Percentiles rank a stretch among this genome's conserved stretches.
Evolutionary conservation across 1,140 invertebrate genomes (phyloP).

Genomic region (Tetramorium alpestre): DNA sequence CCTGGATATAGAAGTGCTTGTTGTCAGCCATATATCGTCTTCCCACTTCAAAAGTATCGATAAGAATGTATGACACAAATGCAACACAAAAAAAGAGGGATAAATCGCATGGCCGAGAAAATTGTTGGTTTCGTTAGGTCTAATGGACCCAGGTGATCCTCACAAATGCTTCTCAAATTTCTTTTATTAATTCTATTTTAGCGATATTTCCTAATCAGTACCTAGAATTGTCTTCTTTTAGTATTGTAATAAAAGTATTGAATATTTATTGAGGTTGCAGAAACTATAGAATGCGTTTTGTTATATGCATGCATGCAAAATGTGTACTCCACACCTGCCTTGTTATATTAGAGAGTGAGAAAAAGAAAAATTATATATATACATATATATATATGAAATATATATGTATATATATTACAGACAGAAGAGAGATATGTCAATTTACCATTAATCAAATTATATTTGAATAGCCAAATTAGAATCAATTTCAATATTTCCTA

Average conservation of each 20-base stretch:
- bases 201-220: slow-evolving; percentile 42
- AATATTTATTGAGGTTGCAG: slow-evolving; percentile 61
- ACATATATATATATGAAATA: slow-evolving; percentile 31
- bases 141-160: slow-evolving; percentile 51
- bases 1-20: slow-evolving; percentile 65
- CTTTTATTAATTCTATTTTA: slow-evolving; percentile 52
- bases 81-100: slow-evolving; percentile 8
- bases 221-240: slow-evolving; percentile 47
- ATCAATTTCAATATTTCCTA: slow-evolving; percentile 68
- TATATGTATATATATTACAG: slow-evolving; percentile 32
- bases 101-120: slow-evolving; percentile 63
- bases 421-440: slow-evolving; percentile 71
- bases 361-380: slow-evolving; percentile 9
- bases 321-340: slow-evolving; percentile 69
- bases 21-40: slow-evolving; percentile 76
- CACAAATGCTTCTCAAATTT: slow-evolving; percentile 58
- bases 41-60: slow-evolving; percentile 67
- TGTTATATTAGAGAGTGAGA: slow-evolving; percentile 58
- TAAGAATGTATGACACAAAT: slow-evolving; percentile 57
- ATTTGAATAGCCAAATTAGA: slow-evolving; percentile 74
- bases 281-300: slow-evolving; percentile 39
- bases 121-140: slow-evolving; percentile 44
- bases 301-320: slow-evolving; percentile 47
- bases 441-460: slow-evolving; percentile 77
- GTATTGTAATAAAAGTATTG: slow-evolving; percentile 46